Evolutionary conservation across 2,113 vertebrate species (phyloP).

Genomic region (Reinhardtius hippoglossoides): DNA sequence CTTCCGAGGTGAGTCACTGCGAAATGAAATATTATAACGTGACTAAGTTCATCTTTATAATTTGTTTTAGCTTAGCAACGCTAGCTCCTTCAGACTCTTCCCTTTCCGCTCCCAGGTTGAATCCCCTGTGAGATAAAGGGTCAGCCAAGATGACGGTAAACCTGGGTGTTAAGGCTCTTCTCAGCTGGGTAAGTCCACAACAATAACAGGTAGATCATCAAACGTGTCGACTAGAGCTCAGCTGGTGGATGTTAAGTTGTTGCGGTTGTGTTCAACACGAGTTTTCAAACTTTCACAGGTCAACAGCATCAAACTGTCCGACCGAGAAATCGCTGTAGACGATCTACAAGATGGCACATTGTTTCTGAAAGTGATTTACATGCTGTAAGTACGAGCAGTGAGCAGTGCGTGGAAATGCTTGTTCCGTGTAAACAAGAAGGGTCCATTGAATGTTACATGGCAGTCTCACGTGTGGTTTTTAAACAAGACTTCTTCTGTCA

Average conservation of each 20-base stretch:
- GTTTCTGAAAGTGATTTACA: constrained; percentile 84
- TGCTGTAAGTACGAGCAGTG: constrained; percentile 84
- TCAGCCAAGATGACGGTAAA: constrained; percentile 56
- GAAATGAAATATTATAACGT: background rate
- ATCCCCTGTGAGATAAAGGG: constrained; percentile 33
- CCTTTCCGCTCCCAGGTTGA: constrained; percentile 22
- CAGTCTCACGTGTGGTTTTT: background rate
- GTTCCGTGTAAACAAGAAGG: constrained; percentile 6
- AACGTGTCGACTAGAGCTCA: no score
- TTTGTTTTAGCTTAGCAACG: background rate
- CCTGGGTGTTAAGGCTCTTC: constrained; percentile 66
- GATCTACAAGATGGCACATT: constrained; percentile 85
- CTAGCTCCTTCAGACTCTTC: background rate
- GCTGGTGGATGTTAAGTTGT: no score
- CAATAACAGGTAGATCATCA: no score
- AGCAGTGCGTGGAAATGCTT: background rate
- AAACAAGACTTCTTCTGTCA: background rate
- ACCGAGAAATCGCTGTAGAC: constrained; percentile 62
- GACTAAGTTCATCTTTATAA: background rate
- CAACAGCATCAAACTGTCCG: constrained; percentile 81
- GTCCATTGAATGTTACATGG: background rate
- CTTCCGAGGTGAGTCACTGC: constrained; percentile 34
- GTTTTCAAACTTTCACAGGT: constrained; percentile 75
- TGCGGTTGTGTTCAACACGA: background rate
- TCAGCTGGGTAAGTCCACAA: constrained; percentile 51